Evolutionary conservation across 2,797 vertebrate species (phyloP).

Genomic region (Sorex maritimensis): DNA sequence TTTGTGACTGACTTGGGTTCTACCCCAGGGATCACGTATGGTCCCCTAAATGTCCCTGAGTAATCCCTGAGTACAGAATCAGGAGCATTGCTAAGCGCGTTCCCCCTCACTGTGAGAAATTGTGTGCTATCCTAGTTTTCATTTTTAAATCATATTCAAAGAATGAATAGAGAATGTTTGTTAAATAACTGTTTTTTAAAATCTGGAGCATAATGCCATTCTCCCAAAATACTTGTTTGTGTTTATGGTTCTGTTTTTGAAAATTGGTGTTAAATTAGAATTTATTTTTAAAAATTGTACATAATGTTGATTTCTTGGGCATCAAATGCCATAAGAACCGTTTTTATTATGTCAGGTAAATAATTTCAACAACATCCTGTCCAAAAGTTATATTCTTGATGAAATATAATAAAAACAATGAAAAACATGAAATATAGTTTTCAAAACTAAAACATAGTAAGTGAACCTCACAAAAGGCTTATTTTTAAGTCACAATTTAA

Average conservation of each 20-base stretch:
- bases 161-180: constrained; percentile 53
- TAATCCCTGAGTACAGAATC: no score
- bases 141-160: constrained; percentile 52
- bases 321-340: background rate
- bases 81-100: no score
- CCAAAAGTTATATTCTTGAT: background rate
- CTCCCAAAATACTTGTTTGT: background rate
- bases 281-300: background rate
- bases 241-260: background rate
- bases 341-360: constrained; percentile 58
- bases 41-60: no score
- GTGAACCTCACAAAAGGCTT: background rate
- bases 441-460: constrained; percentile 46
- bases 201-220: constrained; percentile 15
- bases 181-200: constrained; percentile 52
- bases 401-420: constrained; percentile 47
- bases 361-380: constrained; percentile 2
- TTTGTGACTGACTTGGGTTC: no score
- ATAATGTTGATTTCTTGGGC: constrained; percentile 21
- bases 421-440: background rate
- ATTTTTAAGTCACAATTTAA: background rate
- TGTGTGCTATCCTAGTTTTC: background rate
- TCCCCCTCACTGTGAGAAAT: no score
- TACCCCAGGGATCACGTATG: no score
- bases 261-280: constrained; percentile 47